Base-by-base conservation (phyloP, 1,140 invertebrate species). In the Drosophila ohnishii region DNA sequence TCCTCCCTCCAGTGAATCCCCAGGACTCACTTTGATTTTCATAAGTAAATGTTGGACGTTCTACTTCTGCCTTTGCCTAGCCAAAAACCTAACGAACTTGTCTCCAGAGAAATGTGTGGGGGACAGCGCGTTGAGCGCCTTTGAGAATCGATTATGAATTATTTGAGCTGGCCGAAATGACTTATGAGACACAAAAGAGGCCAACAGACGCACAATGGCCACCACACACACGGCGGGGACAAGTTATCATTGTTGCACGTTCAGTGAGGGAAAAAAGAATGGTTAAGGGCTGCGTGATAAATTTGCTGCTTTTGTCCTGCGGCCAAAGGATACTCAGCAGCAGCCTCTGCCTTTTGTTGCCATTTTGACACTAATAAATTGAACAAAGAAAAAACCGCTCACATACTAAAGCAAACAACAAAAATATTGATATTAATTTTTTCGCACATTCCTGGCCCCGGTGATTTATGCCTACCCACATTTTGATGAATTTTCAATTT, bases 91-190 rank as follows among this genome's bases (percentile, higher is more conserved):
- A 76, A 83, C 75, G 67, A 88, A 87, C 72, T 79, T 66, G 56
- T 76, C 75, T 65, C 71, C 75, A 61, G 66, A 60, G 59, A 63
- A 60, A 44, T 73, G 63, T 67, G 22, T 6, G 9, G 13, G 48
- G 40, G 56, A 59, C 16, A 40, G 22, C 35, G 30, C 42, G 25
- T 11, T 44, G 59, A 42, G 53, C 59, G 75, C 45, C 45, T 57
- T 53, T 74, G 57, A 71, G 78, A 89, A 90, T 90, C 89, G 88
- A 90, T 90, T 90, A 89, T 90, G 88, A 90, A 89, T 90, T 90
- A 90, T 90, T 90, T 86, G 84, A 90, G 81, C 81, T 85, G 75
- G 35, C 58, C 77, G 80, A 83, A 90, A 90, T 90, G 88, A 90
- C 88, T 90, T 90, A 86, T 86, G 84, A 90, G 88, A 90, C 81